Conservation (phyloP, 1,140 invertebrate genomes). For the Drosophila paulistorum region DNA sequence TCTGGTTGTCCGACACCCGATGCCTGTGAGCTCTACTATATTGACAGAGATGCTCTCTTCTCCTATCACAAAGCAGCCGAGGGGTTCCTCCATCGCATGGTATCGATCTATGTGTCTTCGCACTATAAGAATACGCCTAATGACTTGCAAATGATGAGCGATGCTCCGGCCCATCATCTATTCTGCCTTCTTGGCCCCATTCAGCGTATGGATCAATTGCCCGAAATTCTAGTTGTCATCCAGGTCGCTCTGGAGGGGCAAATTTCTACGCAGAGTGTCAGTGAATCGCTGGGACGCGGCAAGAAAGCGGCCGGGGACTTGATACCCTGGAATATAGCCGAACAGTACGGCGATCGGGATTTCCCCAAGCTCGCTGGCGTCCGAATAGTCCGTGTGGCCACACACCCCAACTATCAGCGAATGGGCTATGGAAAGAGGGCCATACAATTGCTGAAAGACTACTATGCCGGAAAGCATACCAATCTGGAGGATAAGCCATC, state of each 20-base stretch:
- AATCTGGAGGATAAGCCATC: constrained; percentile 27
- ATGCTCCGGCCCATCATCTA: constrained; percentile 98
- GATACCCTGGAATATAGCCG: constrained; percentile 98
- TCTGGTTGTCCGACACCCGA: constrained; percentile 94
- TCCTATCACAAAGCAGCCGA: constrained; percentile 98
- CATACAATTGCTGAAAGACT: constrained; percentile 92
- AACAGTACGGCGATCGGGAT: constrained; percentile 97
- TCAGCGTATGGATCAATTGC: constrained; percentile 88
- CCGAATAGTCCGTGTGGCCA: constrained; percentile 97
- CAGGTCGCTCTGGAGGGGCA: constrained; percentile 98
- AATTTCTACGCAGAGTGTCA: constrained; percentile 91
- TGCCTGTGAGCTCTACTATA: constrained; percentile 95
- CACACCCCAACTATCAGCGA: constrained; percentile 98
- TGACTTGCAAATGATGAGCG: constrained; percentile 99
- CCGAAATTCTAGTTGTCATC: constrained; percentile 95
- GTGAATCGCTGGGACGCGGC: constrained; percentile 91
- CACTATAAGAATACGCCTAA: constrained; percentile 99
- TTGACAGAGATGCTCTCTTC: constrained; percentile 97
- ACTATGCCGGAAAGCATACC: constrained; percentile 90
- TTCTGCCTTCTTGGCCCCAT: constrained; percentile 97
- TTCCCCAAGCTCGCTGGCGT: constrained; percentile 96
- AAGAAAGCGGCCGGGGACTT: constrained; percentile 97
- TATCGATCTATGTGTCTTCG: constrained; percentile 97
- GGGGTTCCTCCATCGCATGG: constrained; percentile 95
- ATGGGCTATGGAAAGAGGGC: constrained; percentile 98